phyloP scores from a whole-genome alignment of 2,113 vertebrate species.

The Heptranchias perlo region DNA sequence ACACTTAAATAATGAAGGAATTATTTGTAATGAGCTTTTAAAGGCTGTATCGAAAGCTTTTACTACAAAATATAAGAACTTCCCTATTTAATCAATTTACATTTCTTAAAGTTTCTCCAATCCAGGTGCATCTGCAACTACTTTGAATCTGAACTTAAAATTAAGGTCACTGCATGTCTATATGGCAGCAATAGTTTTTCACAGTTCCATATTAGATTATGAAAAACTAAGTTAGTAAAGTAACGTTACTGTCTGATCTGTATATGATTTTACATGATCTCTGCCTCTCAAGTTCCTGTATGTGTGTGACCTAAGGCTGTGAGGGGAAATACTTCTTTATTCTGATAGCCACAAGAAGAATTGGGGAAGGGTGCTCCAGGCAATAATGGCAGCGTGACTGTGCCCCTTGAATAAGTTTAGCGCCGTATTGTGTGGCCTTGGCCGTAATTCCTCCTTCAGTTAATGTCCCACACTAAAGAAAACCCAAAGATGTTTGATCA shows the following conservation, averaged over 20 bases:
- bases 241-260: background rate
- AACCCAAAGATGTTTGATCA: too few species aligned
- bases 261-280: background rate
- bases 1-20: background rate
- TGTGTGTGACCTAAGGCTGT: background rate
- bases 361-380: background rate
- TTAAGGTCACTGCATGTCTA: background rate
- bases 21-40: background rate
- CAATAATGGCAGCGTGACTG: background rate
- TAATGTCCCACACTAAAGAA: too few species aligned
- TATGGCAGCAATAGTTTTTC: background rate
- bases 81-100: background rate
- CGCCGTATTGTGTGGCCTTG: background rate
- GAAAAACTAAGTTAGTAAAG: background rate
- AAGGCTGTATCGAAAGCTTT: background rate
- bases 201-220: background rate
- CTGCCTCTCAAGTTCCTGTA: background rate
- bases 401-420: background rate
- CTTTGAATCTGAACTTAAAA: background rate
- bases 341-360: background rate
- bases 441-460: background rate
- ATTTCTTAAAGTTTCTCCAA: background rate
- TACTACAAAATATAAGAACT: background rate
- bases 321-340: background rate
- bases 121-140: background rate